Evolutionary conservation across 2,888 invertebrate species (phyloP), one percentile per base, ranked within the genome.

Genomic region (Dryadula phaetusa): DNA sequence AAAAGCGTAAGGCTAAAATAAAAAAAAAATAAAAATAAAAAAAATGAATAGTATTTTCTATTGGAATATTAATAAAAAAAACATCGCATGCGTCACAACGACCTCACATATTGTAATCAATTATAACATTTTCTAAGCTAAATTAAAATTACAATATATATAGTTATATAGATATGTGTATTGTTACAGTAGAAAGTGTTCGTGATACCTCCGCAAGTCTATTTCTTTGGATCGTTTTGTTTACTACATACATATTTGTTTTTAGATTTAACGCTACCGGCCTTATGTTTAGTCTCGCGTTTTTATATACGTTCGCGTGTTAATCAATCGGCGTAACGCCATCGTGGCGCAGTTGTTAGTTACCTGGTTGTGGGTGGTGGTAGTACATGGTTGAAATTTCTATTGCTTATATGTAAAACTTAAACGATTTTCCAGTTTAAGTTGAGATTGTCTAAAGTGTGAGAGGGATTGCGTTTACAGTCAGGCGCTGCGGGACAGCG

Each of bases 281-380:
- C 12, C 8, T 34, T 20, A 47, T 64, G 56, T 56, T 64, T 64
- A 64, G 64, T 64, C 46, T 64, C 54, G 56, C 4, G 16, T 64
- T 64, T 46, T 56, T 22, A 47, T 56, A 56, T 16, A 4, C 14
- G 20, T 64, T 16, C 22, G n/a, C n/a, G 28, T 44, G 5, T n/a
- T 37, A n/a, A 34, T 58, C 20, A 40, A 47, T 32, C 8, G 12
- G 14, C 18, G 16, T 40, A 14, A 37, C 14, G 22, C 20, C 8
- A 14, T 14, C 14, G 14, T 14, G n/a, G 22, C 18, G 4, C 32
- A 53, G 52, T 53, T 5, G 34, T 34, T 10, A 18, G 2, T 18
- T 20, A 18, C 16, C 16, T 18, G 8, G 10, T 46, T 46, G 28
- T 0, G 2, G 1, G 25, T n/a, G 8, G n/a, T 8, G 2, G 16